Percentiles rank a stretch among this genome's conserved stretches.
phyloP scores from a whole-genome alignment of 2,797 vertebrate genomes.

The Carduelis carduelis region DNA sequence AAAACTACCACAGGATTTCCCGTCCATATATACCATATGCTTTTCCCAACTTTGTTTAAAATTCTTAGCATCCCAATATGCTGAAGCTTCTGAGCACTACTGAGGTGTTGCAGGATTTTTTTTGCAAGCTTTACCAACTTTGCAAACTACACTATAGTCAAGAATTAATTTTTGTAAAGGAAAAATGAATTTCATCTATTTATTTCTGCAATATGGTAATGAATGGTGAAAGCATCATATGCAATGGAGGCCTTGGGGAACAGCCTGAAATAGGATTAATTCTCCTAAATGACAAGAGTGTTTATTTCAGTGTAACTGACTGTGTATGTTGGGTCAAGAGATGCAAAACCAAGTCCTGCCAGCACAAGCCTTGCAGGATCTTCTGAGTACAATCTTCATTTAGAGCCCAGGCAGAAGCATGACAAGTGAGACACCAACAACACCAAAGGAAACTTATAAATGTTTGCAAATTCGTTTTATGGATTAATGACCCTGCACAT shows the following conservation, averaged over 20 bases:
- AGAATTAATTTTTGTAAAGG: neutral
- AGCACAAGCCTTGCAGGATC: neutral
- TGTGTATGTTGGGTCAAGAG: neutral
- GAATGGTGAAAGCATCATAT: neutral
- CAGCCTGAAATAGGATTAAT: conserved; percentile 35
- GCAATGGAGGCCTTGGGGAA: conserved; percentile 5
- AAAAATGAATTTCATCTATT: neutral
- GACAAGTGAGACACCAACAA: conserved; percentile 18
- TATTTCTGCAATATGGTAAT: neutral
- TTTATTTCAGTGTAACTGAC: conserved; percentile 10
- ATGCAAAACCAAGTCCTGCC: neutral
- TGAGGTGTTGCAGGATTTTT: neutral
- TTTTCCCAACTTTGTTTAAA: conserved; percentile 4
- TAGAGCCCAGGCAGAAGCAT: neutral
- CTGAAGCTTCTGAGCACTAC: neutral
- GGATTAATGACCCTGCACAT: conserved; percentile 65
- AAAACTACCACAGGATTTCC: conserved; percentile 56
- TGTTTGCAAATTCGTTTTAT: conserved; percentile 30
- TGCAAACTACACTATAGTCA: neutral
- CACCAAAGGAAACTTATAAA: conserved; percentile 37
- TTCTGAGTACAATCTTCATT: neutral
- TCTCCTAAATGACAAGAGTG: neutral
- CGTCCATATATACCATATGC: conserved; percentile 25
- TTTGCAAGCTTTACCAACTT: neutral
- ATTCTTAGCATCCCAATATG: neutral